Percentiles rank a stretch among this genome's conserved stretches.
Conservation (phyloP, 2,888 invertebrate species). For the Candidula unifasciata region DNA sequence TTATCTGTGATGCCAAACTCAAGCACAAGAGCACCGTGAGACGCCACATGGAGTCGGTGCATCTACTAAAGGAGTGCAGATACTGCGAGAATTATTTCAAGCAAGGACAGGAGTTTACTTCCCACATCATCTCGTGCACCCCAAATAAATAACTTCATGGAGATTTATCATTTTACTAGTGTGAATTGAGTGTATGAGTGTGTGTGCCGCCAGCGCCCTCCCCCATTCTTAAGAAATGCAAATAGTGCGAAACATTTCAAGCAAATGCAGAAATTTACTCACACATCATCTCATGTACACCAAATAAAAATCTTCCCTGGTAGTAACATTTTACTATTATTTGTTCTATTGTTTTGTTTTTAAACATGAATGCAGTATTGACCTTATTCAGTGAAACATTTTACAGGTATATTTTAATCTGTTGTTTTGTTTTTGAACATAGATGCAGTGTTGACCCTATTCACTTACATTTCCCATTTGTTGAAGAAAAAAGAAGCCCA, state of each 20-base stretch:
- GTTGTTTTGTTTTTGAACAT: no score
- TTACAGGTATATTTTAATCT: no score
- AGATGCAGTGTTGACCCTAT: no score
- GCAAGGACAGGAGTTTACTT: conserved; percentile 44
- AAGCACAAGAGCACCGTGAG: conserved; percentile 43
- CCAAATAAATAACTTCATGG: conserved; percentile 33
- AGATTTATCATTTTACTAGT: no score
- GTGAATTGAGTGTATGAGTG: no score
- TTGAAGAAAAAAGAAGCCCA: not conserved
- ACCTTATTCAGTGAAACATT: no score
- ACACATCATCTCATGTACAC: conserved; percentile 45
- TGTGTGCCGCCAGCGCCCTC: no score
- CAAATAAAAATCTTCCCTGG: conserved; percentile 21
- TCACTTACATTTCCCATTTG: not conserved
- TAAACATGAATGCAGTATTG: no score
- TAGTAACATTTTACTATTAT: no score
- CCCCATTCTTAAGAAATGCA: conserved; percentile 48
- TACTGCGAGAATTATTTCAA: conserved; percentile 46
- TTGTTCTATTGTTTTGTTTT: no score
- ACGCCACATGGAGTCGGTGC: conserved; percentile 46
- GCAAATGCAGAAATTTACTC: conserved; percentile 43
- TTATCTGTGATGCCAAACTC: conserved; percentile 41
- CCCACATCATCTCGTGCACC: conserved; percentile 44
- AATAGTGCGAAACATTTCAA: conserved; percentile 46
- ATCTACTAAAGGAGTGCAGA: conserved; percentile 45